phyloP scores from a whole-genome alignment of 1,140 invertebrate species.

The Zaprionus capensis region DNA sequence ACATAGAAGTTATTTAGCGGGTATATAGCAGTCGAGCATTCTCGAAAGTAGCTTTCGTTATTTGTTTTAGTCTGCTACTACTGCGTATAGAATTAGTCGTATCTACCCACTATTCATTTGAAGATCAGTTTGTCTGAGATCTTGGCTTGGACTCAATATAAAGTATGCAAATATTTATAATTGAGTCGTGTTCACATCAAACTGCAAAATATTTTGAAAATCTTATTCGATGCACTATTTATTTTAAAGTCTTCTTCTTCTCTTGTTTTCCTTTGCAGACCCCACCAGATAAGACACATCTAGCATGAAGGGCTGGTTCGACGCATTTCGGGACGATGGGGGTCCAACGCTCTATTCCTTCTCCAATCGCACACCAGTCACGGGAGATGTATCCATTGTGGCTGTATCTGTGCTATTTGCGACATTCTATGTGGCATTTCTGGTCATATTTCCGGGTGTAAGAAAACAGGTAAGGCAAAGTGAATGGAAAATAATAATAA shows the following conservation, averaged over 20 bases:
- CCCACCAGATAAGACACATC: conserved; percentile 41
- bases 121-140: neutral
- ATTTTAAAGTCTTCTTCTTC: neutral
- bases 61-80: too few relatives aligned
- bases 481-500: neutral
- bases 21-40: too few relatives aligned
- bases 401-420: conserved; percentile 94
- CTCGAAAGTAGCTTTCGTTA: too few relatives aligned
- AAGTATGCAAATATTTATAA: conserved; percentile 46
- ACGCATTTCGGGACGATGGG: conserved; percentile 95
- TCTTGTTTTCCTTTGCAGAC: conserved; percentile 20
- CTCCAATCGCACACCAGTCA: conserved; percentile 96
- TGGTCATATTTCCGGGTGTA: conserved; percentile 97
- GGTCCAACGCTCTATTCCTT: conserved; percentile 96
- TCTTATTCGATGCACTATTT: conserved; percentile 15
- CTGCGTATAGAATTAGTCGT: neutral
- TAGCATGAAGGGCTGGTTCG: conserved; percentile 95
- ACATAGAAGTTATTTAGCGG: too few relatives aligned
- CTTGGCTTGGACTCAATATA: conserved; percentile 27
- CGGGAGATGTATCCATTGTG: conserved; percentile 94
- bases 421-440: conserved; percentile 95
- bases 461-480: conserved; percentile 92
- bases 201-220: conserved; percentile 5
- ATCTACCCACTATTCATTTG: conserved; percentile 30
- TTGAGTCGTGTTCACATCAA: conserved; percentile 20